Conservation (phyloP, 2,797 vertebrate genomes). For the Diplodus sargus region DNA sequence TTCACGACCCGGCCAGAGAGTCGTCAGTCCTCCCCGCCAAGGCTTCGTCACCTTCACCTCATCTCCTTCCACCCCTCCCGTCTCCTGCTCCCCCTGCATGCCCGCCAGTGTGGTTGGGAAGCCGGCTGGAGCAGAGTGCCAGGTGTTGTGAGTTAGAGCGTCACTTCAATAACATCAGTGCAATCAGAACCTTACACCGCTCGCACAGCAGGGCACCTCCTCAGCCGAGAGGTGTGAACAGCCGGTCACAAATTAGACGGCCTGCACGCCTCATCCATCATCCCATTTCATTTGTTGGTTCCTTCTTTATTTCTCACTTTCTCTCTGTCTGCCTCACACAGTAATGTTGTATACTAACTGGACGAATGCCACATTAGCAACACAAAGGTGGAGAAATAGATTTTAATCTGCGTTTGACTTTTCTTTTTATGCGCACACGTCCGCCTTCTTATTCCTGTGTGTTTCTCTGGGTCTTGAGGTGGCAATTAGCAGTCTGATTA, state of each 20-base stretch:
- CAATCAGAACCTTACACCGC: constrained; percentile 66
- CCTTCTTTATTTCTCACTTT: constrained; percentile 9
- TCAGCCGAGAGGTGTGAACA: constrained; percentile 69
- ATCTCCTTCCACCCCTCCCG: background rate
- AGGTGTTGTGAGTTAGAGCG: constrained; percentile 75
- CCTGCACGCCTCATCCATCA: constrained; percentile 74
- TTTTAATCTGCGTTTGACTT: constrained; percentile 11
- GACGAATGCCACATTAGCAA: constrained; percentile 45
- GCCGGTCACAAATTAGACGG: constrained; percentile 69
- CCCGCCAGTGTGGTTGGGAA: background rate
- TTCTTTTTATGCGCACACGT: background rate
- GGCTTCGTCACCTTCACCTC: constrained; percentile 27
- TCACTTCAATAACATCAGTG: constrained; percentile 65
- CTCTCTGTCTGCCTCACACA: constrained; percentile 7
- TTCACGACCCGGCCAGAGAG: constrained; percentile 6
- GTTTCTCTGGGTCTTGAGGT: constrained; percentile 32
- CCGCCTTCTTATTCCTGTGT: background rate
- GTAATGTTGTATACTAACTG: constrained; percentile 14
- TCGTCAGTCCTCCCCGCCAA: constrained; percentile 25
- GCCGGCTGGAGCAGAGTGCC: constrained; percentile 47
- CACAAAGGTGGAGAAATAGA: constrained; percentile 19
- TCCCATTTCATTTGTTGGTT: constrained; percentile 29
- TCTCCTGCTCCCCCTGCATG: background rate
- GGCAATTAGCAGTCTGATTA: constrained; percentile 76
- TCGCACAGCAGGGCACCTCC: constrained; percentile 42